Evolutionary conservation across 1,140 invertebrate genomes (phyloP).

Genomic region (Ostrea denselamellosa): DNA sequence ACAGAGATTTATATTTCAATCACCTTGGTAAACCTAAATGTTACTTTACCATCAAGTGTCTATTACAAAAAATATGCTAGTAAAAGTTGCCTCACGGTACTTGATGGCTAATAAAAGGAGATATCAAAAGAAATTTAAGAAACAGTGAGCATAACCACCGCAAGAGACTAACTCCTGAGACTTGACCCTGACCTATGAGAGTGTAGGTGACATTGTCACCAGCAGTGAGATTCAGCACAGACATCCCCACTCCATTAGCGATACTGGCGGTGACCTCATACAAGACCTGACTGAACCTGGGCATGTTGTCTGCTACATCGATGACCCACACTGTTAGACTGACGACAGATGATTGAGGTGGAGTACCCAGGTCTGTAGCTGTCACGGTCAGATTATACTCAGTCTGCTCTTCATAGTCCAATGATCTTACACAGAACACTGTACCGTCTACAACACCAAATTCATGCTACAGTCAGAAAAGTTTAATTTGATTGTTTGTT

Average conservation of each 20-base stretch:
- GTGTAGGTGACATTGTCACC: constrained; percentile 58
- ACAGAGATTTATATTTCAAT: neutral
- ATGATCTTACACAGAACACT: constrained; percentile 47
- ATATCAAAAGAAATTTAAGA: no score
- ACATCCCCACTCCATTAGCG: constrained; percentile 90
- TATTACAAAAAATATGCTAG: no score
- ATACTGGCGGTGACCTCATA: constrained; percentile 86
- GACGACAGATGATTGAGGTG: constrained; percentile 42
- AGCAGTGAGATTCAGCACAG: constrained; percentile 88
- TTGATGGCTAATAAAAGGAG: no score
- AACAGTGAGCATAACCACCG: no score
- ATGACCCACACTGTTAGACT: constrained; percentile 49
- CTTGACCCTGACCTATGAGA: constrained; percentile 46
- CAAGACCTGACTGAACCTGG: constrained; percentile 73
- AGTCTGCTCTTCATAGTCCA: constrained; percentile 53
- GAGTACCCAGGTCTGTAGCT: constrained; percentile 59
- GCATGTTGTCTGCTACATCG: constrained; percentile 63
- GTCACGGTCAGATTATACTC: constrained; percentile 56
- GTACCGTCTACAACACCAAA: constrained; percentile 51
- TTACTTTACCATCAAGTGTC: no score
- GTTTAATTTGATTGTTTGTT: no score
- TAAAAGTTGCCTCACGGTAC: no score
- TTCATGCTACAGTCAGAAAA: neutral
- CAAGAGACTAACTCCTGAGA: no score
- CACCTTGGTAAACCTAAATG: no score